Conservation (phyloP, 2,113 vertebrate genomes). For the Puffinus mauretanicus region DNA sequence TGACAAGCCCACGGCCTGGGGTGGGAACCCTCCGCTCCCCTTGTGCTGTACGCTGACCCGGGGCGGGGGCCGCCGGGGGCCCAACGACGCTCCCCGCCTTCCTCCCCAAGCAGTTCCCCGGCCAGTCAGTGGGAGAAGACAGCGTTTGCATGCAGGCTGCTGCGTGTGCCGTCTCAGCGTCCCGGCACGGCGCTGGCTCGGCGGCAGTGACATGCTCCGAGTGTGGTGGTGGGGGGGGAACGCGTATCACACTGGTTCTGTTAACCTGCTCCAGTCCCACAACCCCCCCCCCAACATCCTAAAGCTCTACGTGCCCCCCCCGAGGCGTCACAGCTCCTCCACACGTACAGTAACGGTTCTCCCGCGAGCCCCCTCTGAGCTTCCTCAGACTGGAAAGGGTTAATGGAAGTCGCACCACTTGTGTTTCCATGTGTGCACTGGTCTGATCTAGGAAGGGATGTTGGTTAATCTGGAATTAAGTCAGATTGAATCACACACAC, state of each 20-base stretch:
- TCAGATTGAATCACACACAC: slow-evolving; percentile 27
- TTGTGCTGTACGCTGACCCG: slow-evolving; percentile 41
- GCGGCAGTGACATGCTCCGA: slow-evolving; percentile 56
- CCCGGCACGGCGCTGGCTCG: not conserved
- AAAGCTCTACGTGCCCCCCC: not conserved
- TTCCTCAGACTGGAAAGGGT: not conserved
- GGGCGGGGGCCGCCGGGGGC: not conserved
- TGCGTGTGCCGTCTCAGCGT: not conserved
- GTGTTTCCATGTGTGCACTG: not conserved
- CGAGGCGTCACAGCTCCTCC: not conserved
- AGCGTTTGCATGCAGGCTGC: slow-evolving; percentile 65
- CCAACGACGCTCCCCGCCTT: not conserved
- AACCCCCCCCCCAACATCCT: not conserved
- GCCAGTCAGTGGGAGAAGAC: not conserved
- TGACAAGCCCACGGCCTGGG: slow-evolving; percentile 23
- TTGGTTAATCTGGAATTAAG: slow-evolving; percentile 10
- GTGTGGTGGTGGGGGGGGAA: not conserved
- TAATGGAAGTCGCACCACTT: not conserved
- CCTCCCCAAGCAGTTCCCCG: not conserved
- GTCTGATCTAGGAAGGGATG: not conserved
- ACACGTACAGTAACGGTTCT: not conserved
- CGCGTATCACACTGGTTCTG: not conserved
- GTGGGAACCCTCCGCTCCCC: not conserved
- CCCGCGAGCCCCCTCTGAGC: not conserved
- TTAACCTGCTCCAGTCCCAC: not conserved